Evolutionary conservation across 37 sponge, comb jelly and placozoan genomes (phyloP).

Genomic region (Oscarella lobularis): DNA sequence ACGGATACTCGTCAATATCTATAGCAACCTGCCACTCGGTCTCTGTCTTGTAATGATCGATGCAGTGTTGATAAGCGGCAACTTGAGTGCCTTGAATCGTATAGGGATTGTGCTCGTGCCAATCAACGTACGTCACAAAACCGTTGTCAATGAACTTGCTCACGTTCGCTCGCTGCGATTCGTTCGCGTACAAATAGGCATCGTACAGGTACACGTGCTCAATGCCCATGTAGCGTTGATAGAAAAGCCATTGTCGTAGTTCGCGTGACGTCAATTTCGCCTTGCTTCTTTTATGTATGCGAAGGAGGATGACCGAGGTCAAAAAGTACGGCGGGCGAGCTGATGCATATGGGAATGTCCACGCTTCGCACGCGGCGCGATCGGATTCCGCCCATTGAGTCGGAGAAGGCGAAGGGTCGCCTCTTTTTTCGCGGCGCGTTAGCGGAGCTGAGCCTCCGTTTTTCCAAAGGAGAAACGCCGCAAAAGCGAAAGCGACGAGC

Average conservation of each 20-base stretch:
- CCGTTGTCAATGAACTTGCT: conserved; percentile 9
- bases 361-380: no score
- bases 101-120: conserved; percentile 41
- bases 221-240: conserved; percentile 46
- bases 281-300: conserved; percentile 37
- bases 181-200: conserved; percentile 23
- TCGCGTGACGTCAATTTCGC: conserved; percentile 39
- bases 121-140: conserved; percentile 52
- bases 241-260: conserved; percentile 50
- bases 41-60: conserved; percentile 24
- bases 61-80: conserved; percentile 52
- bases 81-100: conserved; percentile 31
- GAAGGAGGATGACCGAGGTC: conserved; percentile 35
- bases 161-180: conserved; percentile 25
- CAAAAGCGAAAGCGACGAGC: no score
- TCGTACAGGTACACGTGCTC: conserved; percentile 73
- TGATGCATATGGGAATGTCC: no score
- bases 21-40: conserved; percentile 50
- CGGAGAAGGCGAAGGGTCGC: no score
- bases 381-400: no score
- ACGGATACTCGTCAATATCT: conserved; percentile 75
- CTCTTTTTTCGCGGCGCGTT: no score
- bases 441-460: no score
- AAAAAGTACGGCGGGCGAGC: conserved; percentile 31
- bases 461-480: no score